Evolutionary conservation across 2,888 invertebrate genomes (phyloP), one percentile per base, ranked within the genome.

Genomic region (Melikaiella ostensackeni): DNA sequence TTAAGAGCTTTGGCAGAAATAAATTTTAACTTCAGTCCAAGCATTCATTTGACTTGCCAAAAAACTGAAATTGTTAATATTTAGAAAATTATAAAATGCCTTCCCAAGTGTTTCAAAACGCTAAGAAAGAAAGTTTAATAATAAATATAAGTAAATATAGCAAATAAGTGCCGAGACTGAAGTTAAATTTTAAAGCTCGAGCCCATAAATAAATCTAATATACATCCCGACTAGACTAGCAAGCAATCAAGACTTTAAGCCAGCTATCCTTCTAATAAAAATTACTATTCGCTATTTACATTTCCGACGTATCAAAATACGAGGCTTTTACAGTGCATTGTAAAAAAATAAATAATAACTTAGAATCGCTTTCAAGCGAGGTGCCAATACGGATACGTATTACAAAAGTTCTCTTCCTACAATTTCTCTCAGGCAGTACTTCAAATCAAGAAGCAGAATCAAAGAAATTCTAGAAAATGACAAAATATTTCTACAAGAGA

Each of bases 211-310:
- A 79, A 82, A 81, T 73, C 63, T 61, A 77, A 55, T 62, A 27
- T 74, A 57, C 79, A 66, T 77, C 80, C 83, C 86, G 90, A 90
- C 90, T 90, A 90, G 90, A 90, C 87, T 88, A 89, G 87, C 85
- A 87, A 89, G 88, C 88, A 82, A 88, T 86, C 80, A 76, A 84
- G 81, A 86, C 81, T 85, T 85, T 75, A 84, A 85, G 84, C 80
- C 80, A 74, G 77, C 82, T 82, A 78, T 77, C 74, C 82, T 50
- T 64, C 75, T 57, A 73, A 73, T 82, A 83, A 66, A 80, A 81
- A 86, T 81, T 84, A 83, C 66, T 81, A 55, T 57, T 76, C 33
- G 61, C 57, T 83, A 84, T 82, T 74, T 84, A 85, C 84, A 64
- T 79, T 59, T 77, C 75, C 50, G 61, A 70, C 64, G 76, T 78